Conservation (phyloP, 2,888 invertebrate species). For the Limnephilus marmoratus region DNA sequence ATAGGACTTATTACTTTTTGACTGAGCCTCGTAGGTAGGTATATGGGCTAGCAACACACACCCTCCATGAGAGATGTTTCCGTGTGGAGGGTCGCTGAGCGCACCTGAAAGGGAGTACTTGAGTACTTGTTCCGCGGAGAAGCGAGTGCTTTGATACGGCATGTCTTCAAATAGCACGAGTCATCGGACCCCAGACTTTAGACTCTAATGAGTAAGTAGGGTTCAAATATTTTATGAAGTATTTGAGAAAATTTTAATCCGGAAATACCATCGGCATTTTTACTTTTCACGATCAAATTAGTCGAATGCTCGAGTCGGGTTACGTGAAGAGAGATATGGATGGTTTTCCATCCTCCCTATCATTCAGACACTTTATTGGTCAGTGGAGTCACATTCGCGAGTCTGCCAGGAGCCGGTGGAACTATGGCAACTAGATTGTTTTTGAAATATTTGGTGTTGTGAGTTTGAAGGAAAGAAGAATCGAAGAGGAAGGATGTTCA, state of each 20-base stretch:
- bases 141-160: slow-evolving; percentile 15
- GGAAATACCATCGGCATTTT: not conserved
- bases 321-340: not conserved
- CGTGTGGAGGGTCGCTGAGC: not conserved
- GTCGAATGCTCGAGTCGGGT: not conserved
- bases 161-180: slow-evolving; percentile 7
- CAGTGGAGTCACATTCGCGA: not conserved
- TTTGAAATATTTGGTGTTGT: too few relatives aligned
- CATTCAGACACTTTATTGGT: not conserved
- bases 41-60: not conserved
- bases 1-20: too few relatives aligned
- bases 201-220: not conserved
- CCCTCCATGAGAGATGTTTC: slow-evolving; percentile 25
- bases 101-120: slow-evolving; percentile 21
- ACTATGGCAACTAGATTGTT: not conserved
- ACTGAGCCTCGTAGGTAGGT: not conserved
- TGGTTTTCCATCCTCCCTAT: not conserved
- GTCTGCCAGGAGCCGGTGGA: not conserved
- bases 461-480: not conserved
- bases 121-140: not conserved
- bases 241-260: not conserved
- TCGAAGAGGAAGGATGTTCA: not conserved
- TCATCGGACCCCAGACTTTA: not conserved
- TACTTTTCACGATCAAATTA: not conserved
- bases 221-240: not conserved